Evolutionary conservation across 2,113 vertebrate species (phyloP).

Genomic region (Athene cunicularia): DNA sequence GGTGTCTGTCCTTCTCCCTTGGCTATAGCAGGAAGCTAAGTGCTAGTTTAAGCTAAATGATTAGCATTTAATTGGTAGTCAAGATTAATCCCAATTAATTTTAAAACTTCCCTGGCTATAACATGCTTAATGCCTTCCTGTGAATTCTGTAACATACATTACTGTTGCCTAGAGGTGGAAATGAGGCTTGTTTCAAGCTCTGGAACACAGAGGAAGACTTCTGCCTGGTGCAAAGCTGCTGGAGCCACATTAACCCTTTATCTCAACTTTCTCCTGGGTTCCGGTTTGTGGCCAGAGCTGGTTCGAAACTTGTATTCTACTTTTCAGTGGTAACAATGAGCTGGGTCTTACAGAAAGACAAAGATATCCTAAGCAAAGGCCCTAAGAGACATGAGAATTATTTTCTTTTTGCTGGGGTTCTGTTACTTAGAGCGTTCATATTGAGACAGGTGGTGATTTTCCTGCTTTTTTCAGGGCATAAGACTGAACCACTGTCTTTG

Average conservation of each 20-base stretch:
- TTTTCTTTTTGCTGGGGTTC: neutral
- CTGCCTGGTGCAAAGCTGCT: neutral
- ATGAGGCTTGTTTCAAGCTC: neutral
- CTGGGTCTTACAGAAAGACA: neutral
- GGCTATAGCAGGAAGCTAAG: neutral
- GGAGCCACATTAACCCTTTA: neutral
- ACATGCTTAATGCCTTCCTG: neutral
- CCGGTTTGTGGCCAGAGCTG: neutral
- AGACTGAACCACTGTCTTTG: neutral
- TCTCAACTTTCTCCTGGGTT: neutral
- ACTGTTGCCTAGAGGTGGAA: neutral
- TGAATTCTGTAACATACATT: neutral
- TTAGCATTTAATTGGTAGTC: constrained; percentile 28
- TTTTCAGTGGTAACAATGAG: neutral
- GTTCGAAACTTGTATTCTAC: neutral
- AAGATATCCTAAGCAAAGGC: neutral
- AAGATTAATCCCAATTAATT: constrained; percentile 26
- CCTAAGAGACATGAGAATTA: neutral
- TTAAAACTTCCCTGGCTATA: neutral
- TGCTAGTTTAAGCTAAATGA: constrained; percentile 8
- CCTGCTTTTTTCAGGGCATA: neutral
- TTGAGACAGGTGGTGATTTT: neutral
- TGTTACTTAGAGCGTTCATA: neutral
- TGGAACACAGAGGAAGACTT: neutral
- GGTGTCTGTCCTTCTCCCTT: neutral